These are phyloP conservation scores for Typhlichthys eigenmanni DNA, from an alignment of 2,797 vertebrate species.

Conservation along the genomic window DNA sequence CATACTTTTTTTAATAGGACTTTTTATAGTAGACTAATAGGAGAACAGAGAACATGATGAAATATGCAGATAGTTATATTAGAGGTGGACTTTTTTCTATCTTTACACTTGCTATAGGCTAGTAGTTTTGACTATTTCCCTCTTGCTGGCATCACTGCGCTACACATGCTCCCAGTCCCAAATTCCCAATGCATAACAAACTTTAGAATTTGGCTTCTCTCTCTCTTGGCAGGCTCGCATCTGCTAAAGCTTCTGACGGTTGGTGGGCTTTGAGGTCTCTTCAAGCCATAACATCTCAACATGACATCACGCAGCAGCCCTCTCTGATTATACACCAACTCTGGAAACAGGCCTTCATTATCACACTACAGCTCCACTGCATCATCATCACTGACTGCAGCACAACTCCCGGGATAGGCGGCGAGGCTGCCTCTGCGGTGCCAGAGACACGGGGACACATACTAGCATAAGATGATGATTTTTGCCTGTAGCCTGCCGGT, in stretches of 20 bases:
- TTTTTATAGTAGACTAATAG: too few relatives aligned
- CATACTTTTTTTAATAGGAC: too few relatives aligned
- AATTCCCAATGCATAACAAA: background rate
- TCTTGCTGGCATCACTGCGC: too few relatives aligned
- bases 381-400: slow-evolving; percentile 68
- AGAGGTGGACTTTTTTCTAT: too few relatives aligned
- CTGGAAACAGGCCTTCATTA: slow-evolving; percentile 47
- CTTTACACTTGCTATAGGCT: too few relatives aligned
- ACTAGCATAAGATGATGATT: slow-evolving; percentile 60
- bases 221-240: background rate
- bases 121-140: too few relatives aligned
- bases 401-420: slow-evolving; percentile 54
- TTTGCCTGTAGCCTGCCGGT: slow-evolving; percentile 12
- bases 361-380: slow-evolving; percentile 65
- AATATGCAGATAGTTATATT: too few relatives aligned
- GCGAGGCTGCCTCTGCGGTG: slow-evolving; percentile 45
- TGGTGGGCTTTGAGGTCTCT: background rate
- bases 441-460: slow-evolving; percentile 45
- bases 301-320: slow-evolving; percentile 54
- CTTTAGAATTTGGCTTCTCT: background rate
- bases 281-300: slow-evolving; percentile 34
- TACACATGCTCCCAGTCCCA: background rate
- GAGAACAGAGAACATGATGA: too few relatives aligned
- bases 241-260: background rate
- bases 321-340: slow-evolving; percentile 59